Evolutionary conservation across 2,113 vertebrate genomes (phyloP), one percentile per base, ranked within the genome.

Genomic region (Rhea americana): DNA sequence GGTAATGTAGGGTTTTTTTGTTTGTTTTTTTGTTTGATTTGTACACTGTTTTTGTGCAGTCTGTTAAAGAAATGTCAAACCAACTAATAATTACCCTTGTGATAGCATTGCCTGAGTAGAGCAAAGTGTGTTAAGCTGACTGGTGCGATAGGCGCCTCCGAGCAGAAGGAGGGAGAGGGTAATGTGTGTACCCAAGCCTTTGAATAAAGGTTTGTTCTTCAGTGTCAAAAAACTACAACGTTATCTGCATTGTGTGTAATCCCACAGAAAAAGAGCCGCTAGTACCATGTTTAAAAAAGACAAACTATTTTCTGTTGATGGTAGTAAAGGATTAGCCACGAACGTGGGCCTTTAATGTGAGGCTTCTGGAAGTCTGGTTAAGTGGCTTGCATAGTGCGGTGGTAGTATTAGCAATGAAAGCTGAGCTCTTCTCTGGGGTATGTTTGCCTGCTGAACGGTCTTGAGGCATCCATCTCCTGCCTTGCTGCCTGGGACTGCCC

Each of bases 11-110:
- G 18, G 9, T 6, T 2, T n/a, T 20, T 26, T 26, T 37, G 28
- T 55, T 24, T 9, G 17, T n/a, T 72, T 53, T 45, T 32, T 9
- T 21, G 32, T 72, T 53, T 45, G 35, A 6, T 35, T 35, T 35
- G 35, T 35, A 35, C 37, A 9, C 77, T 45, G 13, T 58, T 6
- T 30, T 24, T 84, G 90, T 79, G 30, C 2, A 5, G 24, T n/a
- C 30, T 87, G 55, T 41, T 77, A 32, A 80, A 56, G 75, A 67
- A 91, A 63, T 20, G 19, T 85, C 59, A 65, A 5, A 63, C 10
- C 37, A 47, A 13, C n/a, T 90, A 41, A 53, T 85, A 89, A 91
- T 91, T 82, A 80, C 19, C 75, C 41, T 83, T 85, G 47, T 25
- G 41, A 3, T 32, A 13, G 48, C 6, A 26, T 20, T 86, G 41